Evolutionary conservation across 2,797 vertebrate species (phyloP).

Genomic region (Darevskia nairensis): DNA sequence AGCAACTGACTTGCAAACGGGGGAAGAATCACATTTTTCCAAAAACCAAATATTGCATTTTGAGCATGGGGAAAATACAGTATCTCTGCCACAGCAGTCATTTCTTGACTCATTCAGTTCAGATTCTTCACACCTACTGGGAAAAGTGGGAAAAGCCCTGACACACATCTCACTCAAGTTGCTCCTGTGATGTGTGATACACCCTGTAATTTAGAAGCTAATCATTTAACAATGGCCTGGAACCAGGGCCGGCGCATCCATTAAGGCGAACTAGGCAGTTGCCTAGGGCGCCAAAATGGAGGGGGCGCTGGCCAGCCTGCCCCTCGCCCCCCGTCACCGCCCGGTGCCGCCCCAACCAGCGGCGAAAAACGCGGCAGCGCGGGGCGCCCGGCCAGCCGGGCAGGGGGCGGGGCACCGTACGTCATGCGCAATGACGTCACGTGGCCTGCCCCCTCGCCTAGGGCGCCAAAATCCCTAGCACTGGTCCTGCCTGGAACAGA

Average conservation of each 20-base stretch:
- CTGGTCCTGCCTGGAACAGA: not conserved
- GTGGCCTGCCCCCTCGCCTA: no score
- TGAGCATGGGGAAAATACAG: not conserved
- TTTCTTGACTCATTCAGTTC: not conserved
- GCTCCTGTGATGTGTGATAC: not conserved
- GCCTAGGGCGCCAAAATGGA: no score
- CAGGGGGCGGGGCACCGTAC: no score
- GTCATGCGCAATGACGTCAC: no score
- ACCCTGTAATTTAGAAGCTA: conserved; percentile 8
- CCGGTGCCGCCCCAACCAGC: no score
- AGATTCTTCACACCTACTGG: not conserved
- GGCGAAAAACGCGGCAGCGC: no score
- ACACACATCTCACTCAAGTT: not conserved
- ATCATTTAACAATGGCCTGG: not conserved
- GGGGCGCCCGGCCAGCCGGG: no score
- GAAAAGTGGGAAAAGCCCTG: not conserved
- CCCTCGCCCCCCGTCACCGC: no score
- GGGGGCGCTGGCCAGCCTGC: no score
- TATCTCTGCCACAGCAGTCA: not conserved
- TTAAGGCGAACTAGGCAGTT: no score
- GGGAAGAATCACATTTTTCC: not conserved
- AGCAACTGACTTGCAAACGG: not conserved
- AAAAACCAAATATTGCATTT: not conserved
- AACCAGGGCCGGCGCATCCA: no score
- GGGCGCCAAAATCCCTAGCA: no score